Evolutionary conservation across 1,140 invertebrate genomes (phyloP).

Genomic region (Papilio dardanus): DNA sequence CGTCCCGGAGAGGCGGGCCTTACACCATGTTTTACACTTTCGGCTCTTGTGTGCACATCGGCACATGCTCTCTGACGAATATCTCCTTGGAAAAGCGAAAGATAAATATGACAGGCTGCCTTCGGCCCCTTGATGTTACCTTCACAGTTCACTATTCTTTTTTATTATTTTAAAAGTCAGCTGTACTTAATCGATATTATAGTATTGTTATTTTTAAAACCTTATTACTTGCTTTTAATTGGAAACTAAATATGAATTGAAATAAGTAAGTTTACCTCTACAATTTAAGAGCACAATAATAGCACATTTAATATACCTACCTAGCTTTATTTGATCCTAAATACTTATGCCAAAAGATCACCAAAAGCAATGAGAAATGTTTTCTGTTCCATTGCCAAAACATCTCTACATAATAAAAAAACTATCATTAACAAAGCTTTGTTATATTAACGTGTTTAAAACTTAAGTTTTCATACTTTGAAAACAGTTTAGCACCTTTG

Average conservation of each 20-base stretch:
- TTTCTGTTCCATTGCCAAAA: too few species aligned
- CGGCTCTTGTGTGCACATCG: conserved; percentile 47
- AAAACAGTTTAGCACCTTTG: background rate
- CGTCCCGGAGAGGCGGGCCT: conserved; percentile 60
- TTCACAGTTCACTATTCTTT: conserved; percentile 31
- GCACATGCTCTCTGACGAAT: conserved; percentile 40
- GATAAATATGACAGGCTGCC: conserved; percentile 29
- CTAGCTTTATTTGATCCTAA: background rate
- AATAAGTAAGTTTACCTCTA: background rate
- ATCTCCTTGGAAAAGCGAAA: conserved; percentile 36
- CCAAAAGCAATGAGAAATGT: too few species aligned
- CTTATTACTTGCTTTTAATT: background rate
- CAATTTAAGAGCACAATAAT: too few species aligned
- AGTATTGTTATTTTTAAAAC: background rate
- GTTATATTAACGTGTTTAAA: too few species aligned
- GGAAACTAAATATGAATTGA: background rate
- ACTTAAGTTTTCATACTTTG: background rate
- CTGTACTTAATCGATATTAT: background rate
- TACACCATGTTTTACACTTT: conserved; percentile 71
- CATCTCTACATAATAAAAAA: too few species aligned
- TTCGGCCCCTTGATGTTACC: background rate
- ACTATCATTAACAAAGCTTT: background rate
- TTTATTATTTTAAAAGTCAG: conserved; percentile 30
- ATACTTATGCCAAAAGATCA: background rate
- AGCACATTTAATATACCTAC: too few species aligned